Evolutionary conservation across 2,797 vertebrate species (phyloP), one percentile per base, ranked within the genome.

Genomic region (Mormyrus proboscirostris): DNA sequence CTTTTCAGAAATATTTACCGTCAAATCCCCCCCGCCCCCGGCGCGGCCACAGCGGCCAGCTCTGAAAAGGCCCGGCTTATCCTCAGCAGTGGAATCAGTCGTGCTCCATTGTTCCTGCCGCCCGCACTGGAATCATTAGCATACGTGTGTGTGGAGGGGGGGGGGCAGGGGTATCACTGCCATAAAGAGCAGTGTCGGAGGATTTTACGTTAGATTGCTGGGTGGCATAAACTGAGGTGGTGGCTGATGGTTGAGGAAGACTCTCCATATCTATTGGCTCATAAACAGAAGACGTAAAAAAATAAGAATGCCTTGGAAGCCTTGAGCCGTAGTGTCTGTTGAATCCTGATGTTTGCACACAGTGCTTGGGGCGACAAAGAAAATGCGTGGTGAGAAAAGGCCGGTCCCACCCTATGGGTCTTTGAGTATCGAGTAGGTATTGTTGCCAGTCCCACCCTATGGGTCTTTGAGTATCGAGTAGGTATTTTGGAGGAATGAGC

Each of bases 1-100:
- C 85, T 89, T 82, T 89, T 62, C 50, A 33, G 53, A 83, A 90
- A 82, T 88, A 69, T 90, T 90, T 90, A 88, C 73, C 69, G 55
- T 65, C 51, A 55, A 88, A 38, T 2, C 5, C 84, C 49, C 44
- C 51, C 84, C 14, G 0, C 22, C 22, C 49, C 5, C 86, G 7
- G 22, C 8, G 14, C 6, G 8, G 53, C 16, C 2, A 19, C 7
- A 9, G 33, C 38, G 38, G n/a, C 38, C 29, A n/a, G 55, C 14
- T 55, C 33, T 62, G 86, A 16, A 87, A 86, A 57, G 85, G 85
- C 85, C 62, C 9, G 1, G 51, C 50, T 86, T 86, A 50, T 53
- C 25, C 49, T 29, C 79, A 3, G 79, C 41, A 50, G 79, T 38
- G 10, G 84, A 33, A 19, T 57, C 84, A 22, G 85, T 86, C 3